Percentiles rank a stretch among this genome's conserved stretches.
Evolutionary conservation across 2,888 invertebrate species (phyloP).

Genomic region (Cloeon dipterum): DNA sequence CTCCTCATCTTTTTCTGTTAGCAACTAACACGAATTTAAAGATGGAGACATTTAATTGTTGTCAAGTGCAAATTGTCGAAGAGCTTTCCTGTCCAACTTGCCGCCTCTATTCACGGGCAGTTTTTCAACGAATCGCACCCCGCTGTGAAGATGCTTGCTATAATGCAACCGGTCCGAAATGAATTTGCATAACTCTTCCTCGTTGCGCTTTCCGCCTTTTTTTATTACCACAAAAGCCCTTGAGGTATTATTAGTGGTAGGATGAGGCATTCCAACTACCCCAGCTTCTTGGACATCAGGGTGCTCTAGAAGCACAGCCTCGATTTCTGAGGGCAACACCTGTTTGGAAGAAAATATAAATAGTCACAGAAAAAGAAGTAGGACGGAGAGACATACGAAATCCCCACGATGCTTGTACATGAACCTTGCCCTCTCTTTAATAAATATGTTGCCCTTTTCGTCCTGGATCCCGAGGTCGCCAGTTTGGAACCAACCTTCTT

Average conservation of each 20-base stretch:
- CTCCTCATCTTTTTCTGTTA: neutral
- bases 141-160: neutral
- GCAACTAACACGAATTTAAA: too few relatives aligned
- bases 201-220: neutral
- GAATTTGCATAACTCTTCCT: neutral
- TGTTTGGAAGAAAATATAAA: too few relatives aligned
- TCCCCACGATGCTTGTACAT: too few relatives aligned
- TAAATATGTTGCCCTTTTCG: too few relatives aligned
- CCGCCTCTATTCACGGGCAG: neutral
- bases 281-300: neutral
- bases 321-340: neutral
- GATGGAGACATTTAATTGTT: slow-evolving; percentile 2
- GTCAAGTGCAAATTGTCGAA: neutral
- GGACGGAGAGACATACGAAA: too few relatives aligned
- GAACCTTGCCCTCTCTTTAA: too few relatives aligned
- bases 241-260: neutral
- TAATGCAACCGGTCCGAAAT: neutral
- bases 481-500: too few relatives aligned
- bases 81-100: neutral
- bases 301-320: neutral
- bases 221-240: neutral
- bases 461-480: too few relatives aligned
- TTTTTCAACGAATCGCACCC: neutral
- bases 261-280: neutral
- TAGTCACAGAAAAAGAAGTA: too few relatives aligned